Evolutionary conservation across 2,797 vertebrate species (phyloP), one percentile per base, ranked within the genome.

Genomic region (Paratrypauchen microcephalus): DNA sequence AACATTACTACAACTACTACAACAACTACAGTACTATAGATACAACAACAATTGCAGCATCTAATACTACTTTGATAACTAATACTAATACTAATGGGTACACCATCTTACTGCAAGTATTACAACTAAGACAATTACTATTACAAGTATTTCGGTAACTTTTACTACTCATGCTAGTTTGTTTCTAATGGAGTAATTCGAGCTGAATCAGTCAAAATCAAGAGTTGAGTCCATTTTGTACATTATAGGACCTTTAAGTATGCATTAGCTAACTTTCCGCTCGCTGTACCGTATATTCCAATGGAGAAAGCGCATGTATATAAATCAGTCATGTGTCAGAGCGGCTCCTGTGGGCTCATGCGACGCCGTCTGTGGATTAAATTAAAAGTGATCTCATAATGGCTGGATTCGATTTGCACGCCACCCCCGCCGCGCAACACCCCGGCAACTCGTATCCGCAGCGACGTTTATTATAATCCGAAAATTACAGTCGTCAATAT

Each of bases 351-450:
- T 21, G 78, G 47, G 80, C 70, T 66, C 15, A 28, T 6, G 66
- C 45, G 69, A 28, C 23, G 13, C 56, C 16, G 36, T 19, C 61
- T 62, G 61, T 47, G 63, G 73, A 83, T 84, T 74, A 61, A 86
- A 84, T 86, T 79, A 77, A 76, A 79, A 52, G 68, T 76, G 28
- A 74, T 71, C 76, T 85, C 75, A 71, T 69, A 67, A 70, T 55
- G 39, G 54, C 19, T 59, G 52, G 56, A 24, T 76, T 77, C 70
- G 66, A 79, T 82, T 79, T 71, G 68, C 70, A 75, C 66, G 21
- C 45, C 70, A 23, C 58, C 39, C 48, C 28, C 56, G 5, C 18
- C 59, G 15, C 30, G 68, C 50, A 36, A 62, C 55, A 19, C 24
- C 7, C 45, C 5, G 2, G 36, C 5, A 18, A 21, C 41, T 77